A percentile compares a stretch with the other conserved stretches of the same genome.
phyloP scores from a whole-genome alignment of 2,113 vertebrate genomes.

The Petrocephalus microphthalmus region DNA sequence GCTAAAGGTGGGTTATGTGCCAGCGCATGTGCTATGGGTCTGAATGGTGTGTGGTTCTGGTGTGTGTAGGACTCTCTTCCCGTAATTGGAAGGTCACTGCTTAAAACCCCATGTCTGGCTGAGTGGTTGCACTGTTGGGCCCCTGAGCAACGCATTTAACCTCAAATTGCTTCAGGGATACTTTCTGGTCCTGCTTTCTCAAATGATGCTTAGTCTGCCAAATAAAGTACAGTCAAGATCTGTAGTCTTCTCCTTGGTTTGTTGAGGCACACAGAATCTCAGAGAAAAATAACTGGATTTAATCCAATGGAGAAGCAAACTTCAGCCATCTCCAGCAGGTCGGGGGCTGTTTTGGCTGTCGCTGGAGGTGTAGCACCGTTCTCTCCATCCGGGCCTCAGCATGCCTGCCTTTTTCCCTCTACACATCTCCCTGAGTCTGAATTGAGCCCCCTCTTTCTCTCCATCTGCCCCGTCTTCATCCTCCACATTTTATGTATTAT shows the following conservation, averaged over 20 bases:
- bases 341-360: not conserved
- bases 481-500: not conserved
- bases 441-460: not conserved
- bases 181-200: not conserved
- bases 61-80: not conserved
- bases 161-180: not conserved
- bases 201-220: not conserved
- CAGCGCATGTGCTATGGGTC: not conserved
- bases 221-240: not conserved
- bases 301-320: not conserved
- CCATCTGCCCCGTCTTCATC: not conserved
- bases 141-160: not conserved
- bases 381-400: constrained; percentile 61
- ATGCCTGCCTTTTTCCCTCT: constrained; percentile 58
- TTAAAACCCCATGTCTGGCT: not conserved
- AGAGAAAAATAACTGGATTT: not conserved
- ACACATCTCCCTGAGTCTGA: constrained; percentile 63
- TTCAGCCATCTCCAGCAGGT: not conserved
- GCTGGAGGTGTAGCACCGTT: constrained; percentile 76
- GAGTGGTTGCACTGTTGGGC: not conserved
- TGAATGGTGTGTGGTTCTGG: not conserved
- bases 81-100: not conserved
- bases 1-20: constrained; percentile 72
- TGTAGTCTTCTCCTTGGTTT: not conserved
- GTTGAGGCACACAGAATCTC: not conserved